phyloP scores from a whole-genome alignment of 2,113 vertebrate genomes.

The Pedetes capensis region DNA sequence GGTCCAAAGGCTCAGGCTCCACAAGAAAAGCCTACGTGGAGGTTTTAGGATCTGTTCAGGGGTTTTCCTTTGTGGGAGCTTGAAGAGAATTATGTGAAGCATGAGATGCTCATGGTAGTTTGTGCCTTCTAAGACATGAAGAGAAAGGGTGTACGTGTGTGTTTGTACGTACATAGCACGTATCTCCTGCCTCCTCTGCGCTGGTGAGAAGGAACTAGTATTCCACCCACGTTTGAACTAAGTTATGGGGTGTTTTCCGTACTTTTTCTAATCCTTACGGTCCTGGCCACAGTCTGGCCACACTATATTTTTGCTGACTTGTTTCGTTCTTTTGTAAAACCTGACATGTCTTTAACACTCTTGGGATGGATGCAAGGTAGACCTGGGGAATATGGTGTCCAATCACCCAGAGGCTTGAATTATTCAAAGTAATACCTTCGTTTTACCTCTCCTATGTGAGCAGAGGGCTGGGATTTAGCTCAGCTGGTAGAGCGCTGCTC shows the following conservation, averaged over 20 bases:
- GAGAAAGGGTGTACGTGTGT: neutral
- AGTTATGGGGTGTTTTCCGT: neutral
- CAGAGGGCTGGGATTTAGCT: no score
- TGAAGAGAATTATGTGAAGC: neutral
- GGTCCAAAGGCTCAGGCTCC: neutral
- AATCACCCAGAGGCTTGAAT: neutral
- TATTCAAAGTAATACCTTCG: neutral
- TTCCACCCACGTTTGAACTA: neutral
- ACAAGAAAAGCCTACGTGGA: neutral
- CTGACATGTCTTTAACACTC: neutral
- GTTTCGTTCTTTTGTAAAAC: neutral
- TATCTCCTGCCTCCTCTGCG: neutral
- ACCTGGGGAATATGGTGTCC: neutral
- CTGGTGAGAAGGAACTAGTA: neutral
- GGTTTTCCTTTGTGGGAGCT: neutral
- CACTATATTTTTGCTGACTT: neutral
- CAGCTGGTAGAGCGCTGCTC: no score
- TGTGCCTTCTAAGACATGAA: neutral
- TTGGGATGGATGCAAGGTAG: neutral
- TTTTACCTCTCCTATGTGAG: neutral
- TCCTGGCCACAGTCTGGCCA: neutral
- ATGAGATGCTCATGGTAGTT: neutral
- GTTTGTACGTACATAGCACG: neutral
- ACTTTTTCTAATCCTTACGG: neutral
- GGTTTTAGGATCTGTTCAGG: neutral